These are phyloP conservation scores for Clivina fossor DNA, from an alignment of 2,888 invertebrate genomes.

Conservation along the genomic window DNA sequence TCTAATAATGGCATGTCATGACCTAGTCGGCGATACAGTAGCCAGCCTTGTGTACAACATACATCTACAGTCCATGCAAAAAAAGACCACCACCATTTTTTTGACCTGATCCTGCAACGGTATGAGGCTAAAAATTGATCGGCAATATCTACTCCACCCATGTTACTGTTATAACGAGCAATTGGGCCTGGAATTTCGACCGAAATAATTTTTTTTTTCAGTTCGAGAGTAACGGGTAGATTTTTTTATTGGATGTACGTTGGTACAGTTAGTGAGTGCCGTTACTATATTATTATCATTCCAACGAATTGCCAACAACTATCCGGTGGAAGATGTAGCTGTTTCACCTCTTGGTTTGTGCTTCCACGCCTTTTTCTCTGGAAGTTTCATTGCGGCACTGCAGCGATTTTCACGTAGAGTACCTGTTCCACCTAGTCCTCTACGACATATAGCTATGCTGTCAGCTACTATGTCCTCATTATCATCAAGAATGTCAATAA, in stretches of 20 bases:
- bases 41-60: conserved; percentile 15
- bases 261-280: conserved; percentile 36
- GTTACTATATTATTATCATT: conserved; percentile 39
- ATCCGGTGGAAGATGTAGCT: not conserved
- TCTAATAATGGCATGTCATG: conserved; percentile 6
- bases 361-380: not conserved
- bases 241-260: conserved; percentile 25
- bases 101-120: conserved; percentile 22
- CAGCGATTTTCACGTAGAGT: conserved; percentile 31
- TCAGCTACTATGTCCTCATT: conserved; percentile 2
- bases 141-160: conserved; percentile 32
- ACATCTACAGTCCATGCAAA: no score
- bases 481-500: conserved; percentile 3
- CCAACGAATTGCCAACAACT: conserved; percentile 38
- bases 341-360: conserved; percentile 11
- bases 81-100: conserved; percentile 32
- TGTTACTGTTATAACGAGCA: conserved; percentile 27
- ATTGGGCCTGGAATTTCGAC: conserved; percentile 25
- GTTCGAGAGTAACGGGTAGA: no score
- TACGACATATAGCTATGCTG: conserved; percentile 3
- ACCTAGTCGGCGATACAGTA: conserved; percentile 19
- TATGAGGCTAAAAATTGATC: conserved; percentile 28
- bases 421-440: conserved; percentile 26
- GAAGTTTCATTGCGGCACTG: conserved; percentile 10
- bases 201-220: conserved; percentile 19